phyloP scores from a whole-genome alignment of 1,140 invertebrate species.

The Drosophila rufa region DNA sequence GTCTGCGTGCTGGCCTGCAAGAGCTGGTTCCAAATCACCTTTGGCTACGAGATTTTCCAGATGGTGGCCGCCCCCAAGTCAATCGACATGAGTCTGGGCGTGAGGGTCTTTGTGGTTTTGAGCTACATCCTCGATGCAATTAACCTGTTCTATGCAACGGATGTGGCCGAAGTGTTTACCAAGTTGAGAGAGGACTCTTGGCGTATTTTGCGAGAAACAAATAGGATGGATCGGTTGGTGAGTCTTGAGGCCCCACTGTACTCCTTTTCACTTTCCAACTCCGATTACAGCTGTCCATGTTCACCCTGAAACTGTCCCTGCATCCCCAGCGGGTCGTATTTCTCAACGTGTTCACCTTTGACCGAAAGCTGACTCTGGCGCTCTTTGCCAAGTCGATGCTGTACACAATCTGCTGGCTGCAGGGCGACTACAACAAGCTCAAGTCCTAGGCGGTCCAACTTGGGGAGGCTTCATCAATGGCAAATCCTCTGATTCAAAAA shows the following conservation, averaged over 20 bases:
- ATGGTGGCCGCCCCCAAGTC: conserved; percentile 33
- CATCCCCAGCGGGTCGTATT: conserved; percentile 35
- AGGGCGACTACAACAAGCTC: conserved; percentile 46
- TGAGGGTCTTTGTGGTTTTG: conserved; percentile 28
- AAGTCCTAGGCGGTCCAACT: conserved; percentile 19
- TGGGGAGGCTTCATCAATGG: neutral
- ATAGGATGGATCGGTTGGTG: conserved; percentile 22
- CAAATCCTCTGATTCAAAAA: neutral
- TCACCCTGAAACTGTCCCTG: conserved; percentile 33
- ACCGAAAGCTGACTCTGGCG: conserved; percentile 44
- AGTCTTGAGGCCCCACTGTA: neutral
- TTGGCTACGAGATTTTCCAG: conserved; percentile 44
- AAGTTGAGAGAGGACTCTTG: conserved; percentile 7
- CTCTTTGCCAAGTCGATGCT: conserved; percentile 43
- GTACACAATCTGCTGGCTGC: conserved; percentile 53
- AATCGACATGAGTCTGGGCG: conserved; percentile 4
- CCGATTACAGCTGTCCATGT: conserved; percentile 34
- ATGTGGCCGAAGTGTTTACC: conserved; percentile 36
- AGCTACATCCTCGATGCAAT: conserved; percentile 41
- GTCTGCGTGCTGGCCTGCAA: conserved; percentile 41
- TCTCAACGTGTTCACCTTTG: conserved; percentile 45
- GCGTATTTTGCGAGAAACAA: conserved; percentile 17
- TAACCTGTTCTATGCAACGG: conserved; percentile 31
- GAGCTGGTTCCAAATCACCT: conserved; percentile 48
- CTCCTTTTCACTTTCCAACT: neutral